Evolutionary conservation across 2,888 invertebrate species (phyloP).

Genomic region (Anarsia innoxiella): DNA sequence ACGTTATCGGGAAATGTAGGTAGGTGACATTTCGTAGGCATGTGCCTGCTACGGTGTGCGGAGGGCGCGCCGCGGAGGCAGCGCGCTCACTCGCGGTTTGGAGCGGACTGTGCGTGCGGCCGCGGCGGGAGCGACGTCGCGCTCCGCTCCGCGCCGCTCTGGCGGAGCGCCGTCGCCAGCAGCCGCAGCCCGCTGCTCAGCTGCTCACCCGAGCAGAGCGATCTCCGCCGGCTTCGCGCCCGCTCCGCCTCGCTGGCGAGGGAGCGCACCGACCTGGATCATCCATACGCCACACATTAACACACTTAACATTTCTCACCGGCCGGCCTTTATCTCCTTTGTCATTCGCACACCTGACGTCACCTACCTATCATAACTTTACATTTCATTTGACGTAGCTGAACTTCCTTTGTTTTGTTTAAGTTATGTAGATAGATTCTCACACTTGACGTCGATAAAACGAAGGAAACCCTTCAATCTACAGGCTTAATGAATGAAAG

Average conservation of each 20-base stretch:
- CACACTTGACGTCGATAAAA: no score
- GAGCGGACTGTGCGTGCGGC: constrained; percentile 46
- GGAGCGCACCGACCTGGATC: constrained; percentile 61
- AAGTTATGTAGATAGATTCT: no score
- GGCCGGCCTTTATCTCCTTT: constrained; percentile 7
- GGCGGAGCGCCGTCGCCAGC: constrained; percentile 20
- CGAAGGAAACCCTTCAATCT: no score
- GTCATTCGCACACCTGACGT: constrained; percentile 9
- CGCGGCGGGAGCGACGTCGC: constrained; percentile 14
- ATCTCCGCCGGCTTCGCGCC: constrained; percentile 16
- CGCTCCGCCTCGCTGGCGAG: constrained; percentile 36
- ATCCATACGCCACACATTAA: constrained; percentile 45
- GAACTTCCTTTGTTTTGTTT: no score
- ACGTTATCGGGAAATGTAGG: constrained; percentile 54
- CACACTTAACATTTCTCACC: constrained; percentile 17
- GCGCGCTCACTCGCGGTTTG: constrained; percentile 71
- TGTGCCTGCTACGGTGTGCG: constrained; percentile 51
- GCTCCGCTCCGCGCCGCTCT: constrained; percentile 18
- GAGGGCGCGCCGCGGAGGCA: constrained; percentile 65
- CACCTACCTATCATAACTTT: no score
- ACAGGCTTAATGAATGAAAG: no score
- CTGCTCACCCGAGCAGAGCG: constrained; percentile 12
- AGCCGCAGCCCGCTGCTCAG: neutral
- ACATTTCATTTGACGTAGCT: no score
- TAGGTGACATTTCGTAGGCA: constrained; percentile 63